Conservation (phyloP, 2,113 vertebrate species). For the Pluvianellus socialis region DNA sequence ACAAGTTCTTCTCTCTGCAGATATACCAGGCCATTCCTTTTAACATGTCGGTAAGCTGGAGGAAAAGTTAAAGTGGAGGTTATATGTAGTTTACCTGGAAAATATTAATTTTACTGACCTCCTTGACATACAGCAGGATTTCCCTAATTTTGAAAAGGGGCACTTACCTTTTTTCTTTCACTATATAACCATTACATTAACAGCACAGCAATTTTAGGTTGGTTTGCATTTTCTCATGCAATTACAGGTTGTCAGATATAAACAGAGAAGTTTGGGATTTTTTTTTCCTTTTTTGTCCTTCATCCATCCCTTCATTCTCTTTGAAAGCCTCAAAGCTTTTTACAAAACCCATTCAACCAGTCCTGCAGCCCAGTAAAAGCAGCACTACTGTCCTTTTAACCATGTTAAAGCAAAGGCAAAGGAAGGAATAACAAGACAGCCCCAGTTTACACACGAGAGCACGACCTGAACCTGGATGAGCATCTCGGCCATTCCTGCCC, state of each 20-base stretch:
- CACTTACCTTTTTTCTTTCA: no score
- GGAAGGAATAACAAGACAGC: neutral
- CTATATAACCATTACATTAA: no score
- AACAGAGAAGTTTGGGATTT: no score
- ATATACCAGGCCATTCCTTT: fast-evolving
- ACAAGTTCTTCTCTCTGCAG: fast-evolving
- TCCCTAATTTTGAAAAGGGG: neutral
- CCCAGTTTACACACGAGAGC: fast-evolving
- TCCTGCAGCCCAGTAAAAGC: neutral
- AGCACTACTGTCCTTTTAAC: neutral
- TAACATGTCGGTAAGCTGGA: neutral
- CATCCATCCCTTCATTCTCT: neutral
- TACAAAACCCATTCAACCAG: neutral
- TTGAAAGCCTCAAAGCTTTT: neutral
- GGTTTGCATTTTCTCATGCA: neutral
- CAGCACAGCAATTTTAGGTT: neutral
- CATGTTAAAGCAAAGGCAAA: neutral
- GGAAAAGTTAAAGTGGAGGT: neutral
- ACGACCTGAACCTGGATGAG: fast-evolving
- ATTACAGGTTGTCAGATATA: neutral
- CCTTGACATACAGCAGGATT: no score
- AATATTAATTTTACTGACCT: neutral
- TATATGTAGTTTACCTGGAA: neutral
- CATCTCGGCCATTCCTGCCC: neutral
- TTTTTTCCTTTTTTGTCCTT: neutral